Evolutionary conservation across 2,113 vertebrate species (phyloP), one percentile per base, ranked within the genome.

Genomic region (Halichoeres trimaculatus): DNA sequence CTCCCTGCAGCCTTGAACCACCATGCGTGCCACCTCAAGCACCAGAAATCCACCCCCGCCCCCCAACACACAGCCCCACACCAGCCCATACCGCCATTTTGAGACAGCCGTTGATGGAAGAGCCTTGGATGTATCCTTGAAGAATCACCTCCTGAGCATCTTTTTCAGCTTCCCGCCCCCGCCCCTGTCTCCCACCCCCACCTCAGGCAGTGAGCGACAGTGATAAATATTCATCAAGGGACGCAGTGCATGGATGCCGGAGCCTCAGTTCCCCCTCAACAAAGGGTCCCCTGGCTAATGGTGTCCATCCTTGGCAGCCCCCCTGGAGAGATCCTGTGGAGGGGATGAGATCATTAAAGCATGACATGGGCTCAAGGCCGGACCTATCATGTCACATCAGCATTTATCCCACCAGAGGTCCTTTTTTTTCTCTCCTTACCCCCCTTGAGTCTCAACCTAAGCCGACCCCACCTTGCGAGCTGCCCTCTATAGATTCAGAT

Each of bases 41-140:
- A 74, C 81, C 75, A 88, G 77, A 81, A 81, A 80, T 64, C 59
- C 69, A 57, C 58, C 53, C 38, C 58, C 22, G 1, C 45, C 0
- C 45, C 74, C 66, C 70, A 66, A 40, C 57, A 10, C 45, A 48
- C 64, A 77, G 53, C 73, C 77, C 45, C 45, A 30, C 45, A 48
- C 45, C 45, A n/a, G n/a, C n/a, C n/a, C n/a, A 45, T 45, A 66
- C 77, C 85, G 74, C 88, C 91, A 92, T 93, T 89, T 93, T 90
- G 78, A 88, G 81, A 85, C 87, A 84, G 80, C 76, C 56, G 71
- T 84, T 91, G 86, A 92, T 88, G 85, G 83, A 91, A 78, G 85
- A 88, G 83, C 88, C 84, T 88, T 86, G 84, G 81, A 84, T 85
- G 75, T 90, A 91, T 89, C 91, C 89, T 91, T 93, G 89, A 90